Percentiles rank a stretch among this genome's conserved stretches.
Evolutionary conservation across 2,797 vertebrate genomes (phyloP).

Genomic region (Ptychobarbus kaznakovi): DNA sequence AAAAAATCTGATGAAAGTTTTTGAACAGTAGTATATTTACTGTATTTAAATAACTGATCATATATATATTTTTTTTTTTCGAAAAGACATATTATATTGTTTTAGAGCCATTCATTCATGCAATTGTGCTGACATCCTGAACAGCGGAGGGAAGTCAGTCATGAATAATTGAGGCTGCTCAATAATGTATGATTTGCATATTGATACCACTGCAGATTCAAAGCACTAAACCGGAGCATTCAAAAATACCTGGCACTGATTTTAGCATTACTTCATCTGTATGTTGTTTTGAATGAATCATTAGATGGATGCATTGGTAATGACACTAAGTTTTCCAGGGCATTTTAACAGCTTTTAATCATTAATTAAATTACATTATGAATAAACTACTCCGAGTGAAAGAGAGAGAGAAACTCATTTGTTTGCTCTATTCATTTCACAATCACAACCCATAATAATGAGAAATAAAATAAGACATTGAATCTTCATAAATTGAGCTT

Average conservation of each 20-base stretch:
- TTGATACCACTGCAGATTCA: slow-evolving; percentile 71
- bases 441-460: neutral
- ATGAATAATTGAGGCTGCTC: slow-evolving; percentile 75
- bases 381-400: neutral
- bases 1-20: neutral
- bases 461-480: neutral
- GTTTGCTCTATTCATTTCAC: neutral
- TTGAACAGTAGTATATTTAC: neutral
- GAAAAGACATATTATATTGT: neutral
- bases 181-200: slow-evolving; percentile 78
- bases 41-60: neutral
- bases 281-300: neutral
- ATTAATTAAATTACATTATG: neutral
- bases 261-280: slow-evolving; percentile 8
- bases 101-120: slow-evolving; percentile 40
- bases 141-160: slow-evolving; percentile 56
- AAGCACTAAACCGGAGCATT: slow-evolving; percentile 26
- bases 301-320: neutral
- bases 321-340: neutral
- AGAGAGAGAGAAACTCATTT: neutral
- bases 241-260: slow-evolving; percentile 40
- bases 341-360: neutral
- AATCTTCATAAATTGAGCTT: neutral
- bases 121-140: slow-evolving; percentile 41
- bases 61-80: neutral